Evolutionary conservation across 2,888 invertebrate genomes (phyloP), one percentile per base, ranked within the genome.

Genomic region (Philopedon plagiatum): DNA sequence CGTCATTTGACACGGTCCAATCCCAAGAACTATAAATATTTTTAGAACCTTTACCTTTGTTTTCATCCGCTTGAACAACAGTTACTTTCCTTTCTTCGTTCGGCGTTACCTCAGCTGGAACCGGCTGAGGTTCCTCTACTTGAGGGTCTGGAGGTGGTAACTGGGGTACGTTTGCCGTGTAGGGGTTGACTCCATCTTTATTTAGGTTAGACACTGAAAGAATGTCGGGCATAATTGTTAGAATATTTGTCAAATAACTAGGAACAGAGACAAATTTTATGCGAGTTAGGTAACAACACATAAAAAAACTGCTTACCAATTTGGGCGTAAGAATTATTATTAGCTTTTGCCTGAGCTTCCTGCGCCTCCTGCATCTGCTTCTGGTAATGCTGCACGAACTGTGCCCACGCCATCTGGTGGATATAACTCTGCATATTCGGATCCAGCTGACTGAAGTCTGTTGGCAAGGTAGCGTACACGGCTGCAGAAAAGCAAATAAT

Each of bases 271-370:
- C n/a, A n/a, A n/a, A n/a, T n/a, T n/a, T n/a, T n/a, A n/a, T n/a
- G n/a, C n/a, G n/a, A n/a, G n/a, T n/a, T 34, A 34, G 11, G 11
- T 5, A 2, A 34, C 9, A 34, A 34, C 5, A 4, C 2, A 11
- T 34, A 9, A 32, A 26, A 15, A 0, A 13, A 29, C 4, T 13
- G 18, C 57, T 37, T 63, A 75, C 75, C 75, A 26, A 85, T 84
- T 76, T 85, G 85, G 3, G 85, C 85, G 74, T 85, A 85, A 0
- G 85, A 82, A 75, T 82, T 84, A 23, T 76, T 80, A 49, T 73
- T 60, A 21, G 67, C 46, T 18, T 54, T 69, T 9, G 44, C 41
- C 15, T 46, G 57, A 8, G 32, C 41, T 26, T 69, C 61, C 29
- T 49, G 77, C 39, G 76, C 9, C 15, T 46, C 49, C 41, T 75